Conservation (phyloP, 1,140 invertebrate species). For the Ceratosolen solmsi region DNA sequence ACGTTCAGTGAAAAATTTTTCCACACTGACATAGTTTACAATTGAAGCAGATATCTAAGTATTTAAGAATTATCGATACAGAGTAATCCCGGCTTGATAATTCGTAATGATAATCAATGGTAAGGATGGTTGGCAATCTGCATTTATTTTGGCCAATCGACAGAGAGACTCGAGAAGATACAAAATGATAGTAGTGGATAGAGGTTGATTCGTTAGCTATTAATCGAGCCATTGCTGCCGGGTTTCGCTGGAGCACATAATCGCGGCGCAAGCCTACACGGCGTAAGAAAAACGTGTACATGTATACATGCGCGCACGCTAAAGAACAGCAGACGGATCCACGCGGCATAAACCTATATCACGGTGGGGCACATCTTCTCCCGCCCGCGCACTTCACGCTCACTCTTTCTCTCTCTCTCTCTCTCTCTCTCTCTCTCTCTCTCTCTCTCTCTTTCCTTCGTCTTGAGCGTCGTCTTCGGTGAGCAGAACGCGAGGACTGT, state of each 20-base stretch:
- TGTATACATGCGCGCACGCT: not conserved
- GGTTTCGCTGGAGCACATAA: not conserved
- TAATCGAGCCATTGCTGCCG: not conserved
- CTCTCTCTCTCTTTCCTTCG: not conserved
- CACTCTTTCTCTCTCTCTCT: conserved; percentile 14
- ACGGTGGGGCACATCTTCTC: conserved; percentile 55
- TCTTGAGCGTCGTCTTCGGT: not conserved
- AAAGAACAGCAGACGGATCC: conserved; percentile 44
- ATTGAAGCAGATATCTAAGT: not conserved
- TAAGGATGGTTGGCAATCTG: not conserved
- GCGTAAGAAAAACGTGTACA: not conserved
- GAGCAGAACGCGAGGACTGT: conserved; percentile 1
- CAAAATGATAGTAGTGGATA: not conserved
- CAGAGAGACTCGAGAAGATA: too few relatives aligned
- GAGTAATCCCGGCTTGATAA: not conserved
- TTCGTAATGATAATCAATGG: not conserved
- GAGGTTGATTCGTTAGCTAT: not conserved
- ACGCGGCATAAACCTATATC: conserved; percentile 52
- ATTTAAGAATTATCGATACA: not conserved
- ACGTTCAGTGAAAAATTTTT: too few relatives aligned
- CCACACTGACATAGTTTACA: not conserved
- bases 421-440: conserved; percentile 4
- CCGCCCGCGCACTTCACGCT: conserved; percentile 57
- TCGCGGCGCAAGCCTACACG: not conserved
- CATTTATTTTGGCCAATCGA: too few relatives aligned